Evolutionary conservation across 2,888 invertebrate genomes (phyloP).

Genomic region (Nomada lathburiana): DNA sequence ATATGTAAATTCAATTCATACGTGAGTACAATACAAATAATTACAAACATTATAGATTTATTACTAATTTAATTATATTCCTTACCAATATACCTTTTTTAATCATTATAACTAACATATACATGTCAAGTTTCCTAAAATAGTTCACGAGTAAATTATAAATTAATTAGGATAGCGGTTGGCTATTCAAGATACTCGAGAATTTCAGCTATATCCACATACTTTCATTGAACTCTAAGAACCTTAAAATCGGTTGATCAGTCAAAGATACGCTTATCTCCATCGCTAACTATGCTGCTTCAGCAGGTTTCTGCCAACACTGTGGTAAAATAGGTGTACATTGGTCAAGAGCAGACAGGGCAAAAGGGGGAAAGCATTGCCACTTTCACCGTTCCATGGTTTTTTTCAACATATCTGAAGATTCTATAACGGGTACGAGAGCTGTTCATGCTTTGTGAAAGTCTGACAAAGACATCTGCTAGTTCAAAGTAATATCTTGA

Average conservation of each 20-base stretch:
- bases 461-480: slow-evolving; percentile 31
- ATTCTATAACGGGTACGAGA: slow-evolving; percentile 16
- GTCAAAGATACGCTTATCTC: not conserved
- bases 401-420: slow-evolving; percentile 29
- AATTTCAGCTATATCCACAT: not conserved
- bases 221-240: not conserved
- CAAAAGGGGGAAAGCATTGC: slow-evolving; percentile 45
- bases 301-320: slow-evolving; percentile 28
- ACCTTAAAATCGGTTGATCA: slow-evolving; percentile 27
- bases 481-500: not conserved
- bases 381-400: slow-evolving; percentile 52
- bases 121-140: not conserved
- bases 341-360: slow-evolving; percentile 41
- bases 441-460: slow-evolving; percentile 51
- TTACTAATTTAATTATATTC: not conserved
- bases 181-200: not conserved
- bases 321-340: slow-evolving; percentile 31
- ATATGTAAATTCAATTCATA: too few relatives aligned
- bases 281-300: slow-evolving; percentile 30
- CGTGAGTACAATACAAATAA: too few relatives aligned
- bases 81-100: not conserved
- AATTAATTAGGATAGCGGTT: too few relatives aligned
- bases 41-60: not conserved
- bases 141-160: too few relatives aligned
- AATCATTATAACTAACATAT: not conserved